Evolutionary conservation across 1,140 invertebrate genomes (phyloP).

Genomic region (Lanistes nyassanus): DNA sequence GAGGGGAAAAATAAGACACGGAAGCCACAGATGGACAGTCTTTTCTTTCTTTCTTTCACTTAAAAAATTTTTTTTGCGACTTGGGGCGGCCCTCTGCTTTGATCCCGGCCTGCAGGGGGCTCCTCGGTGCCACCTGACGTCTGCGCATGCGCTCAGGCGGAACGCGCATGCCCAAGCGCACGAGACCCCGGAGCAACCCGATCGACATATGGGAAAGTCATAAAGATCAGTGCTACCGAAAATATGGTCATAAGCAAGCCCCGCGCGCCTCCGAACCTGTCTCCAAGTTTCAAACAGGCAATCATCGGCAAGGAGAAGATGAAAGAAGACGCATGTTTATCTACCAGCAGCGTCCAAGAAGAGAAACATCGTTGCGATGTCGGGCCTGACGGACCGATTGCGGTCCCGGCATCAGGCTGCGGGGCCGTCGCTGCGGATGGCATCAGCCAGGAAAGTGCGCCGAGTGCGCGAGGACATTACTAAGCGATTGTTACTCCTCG

Average conservation of each 20-base stretch:
- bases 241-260: slow-evolving; percentile 27
- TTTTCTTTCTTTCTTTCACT: background rate
- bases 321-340: slow-evolving; percentile 26
- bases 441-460: too few relatives aligned
- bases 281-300: slow-evolving; percentile 20
- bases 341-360: slow-evolving; percentile 19
- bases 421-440: too few relatives aligned
- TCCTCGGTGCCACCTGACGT: slow-evolving; percentile 24
- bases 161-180: slow-evolving; percentile 21
- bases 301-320: slow-evolving; percentile 13
- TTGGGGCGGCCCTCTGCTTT: slow-evolving; percentile 15
- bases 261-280: slow-evolving; percentile 18
- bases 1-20: slow-evolving; percentile 21
- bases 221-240: slow-evolving; percentile 21
- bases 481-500: too few relatives aligned
- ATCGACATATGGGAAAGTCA: slow-evolving; percentile 26
- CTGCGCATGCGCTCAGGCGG: slow-evolving; percentile 25
- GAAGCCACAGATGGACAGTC: slow-evolving; percentile 18
- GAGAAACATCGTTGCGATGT: slow-evolving; percentile 12
- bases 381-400: too few relatives aligned
- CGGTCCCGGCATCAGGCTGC: too few relatives aligned
- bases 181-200: background rate
- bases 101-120: slow-evolving; percentile 17
- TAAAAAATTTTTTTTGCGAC: background rate
- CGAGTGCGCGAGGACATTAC: too few relatives aligned